Percentiles rank a stretch among this genome's conserved stretches.
Conservation (phyloP, 2,113 vertebrate species). For the Chamaetylas fuelleborni region DNA sequence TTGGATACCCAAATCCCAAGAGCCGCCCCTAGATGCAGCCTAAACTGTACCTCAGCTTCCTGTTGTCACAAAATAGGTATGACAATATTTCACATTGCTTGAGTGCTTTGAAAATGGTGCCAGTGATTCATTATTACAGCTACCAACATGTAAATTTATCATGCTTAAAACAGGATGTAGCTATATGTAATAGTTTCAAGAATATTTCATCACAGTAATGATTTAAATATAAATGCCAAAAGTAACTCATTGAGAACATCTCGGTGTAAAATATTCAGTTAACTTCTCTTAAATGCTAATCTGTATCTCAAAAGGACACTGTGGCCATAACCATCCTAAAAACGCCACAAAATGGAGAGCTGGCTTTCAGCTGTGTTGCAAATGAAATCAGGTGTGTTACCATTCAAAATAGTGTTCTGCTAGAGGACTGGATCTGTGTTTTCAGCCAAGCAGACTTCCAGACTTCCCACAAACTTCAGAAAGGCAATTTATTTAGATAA, state of each 20-base stretch:
- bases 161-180: background rate
- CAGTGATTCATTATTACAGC: background rate
- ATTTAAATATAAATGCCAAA: background rate
- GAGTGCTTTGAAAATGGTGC: background rate
- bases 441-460: background rate
- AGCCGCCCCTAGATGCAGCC: background rate
- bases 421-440: background rate
- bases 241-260: background rate
- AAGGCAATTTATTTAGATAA: background rate
- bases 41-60: background rate
- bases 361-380: background rate
- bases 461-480: constrained; percentile 3
- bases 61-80: background rate
- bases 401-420: background rate
- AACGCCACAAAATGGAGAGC: background rate
- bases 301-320: background rate
- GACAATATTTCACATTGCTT: background rate
- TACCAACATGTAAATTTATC: background rate
- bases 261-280: background rate
- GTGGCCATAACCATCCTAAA: background rate
- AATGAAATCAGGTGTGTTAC: background rate
- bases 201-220: background rate
- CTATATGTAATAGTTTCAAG: background rate
- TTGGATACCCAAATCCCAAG: background rate
- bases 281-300: background rate